Percentiles rank a stretch among this genome's conserved stretches.
phyloP scores from a whole-genome alignment of 2,888 invertebrate species.

The Hirtodrosophila duncani region DNA sequence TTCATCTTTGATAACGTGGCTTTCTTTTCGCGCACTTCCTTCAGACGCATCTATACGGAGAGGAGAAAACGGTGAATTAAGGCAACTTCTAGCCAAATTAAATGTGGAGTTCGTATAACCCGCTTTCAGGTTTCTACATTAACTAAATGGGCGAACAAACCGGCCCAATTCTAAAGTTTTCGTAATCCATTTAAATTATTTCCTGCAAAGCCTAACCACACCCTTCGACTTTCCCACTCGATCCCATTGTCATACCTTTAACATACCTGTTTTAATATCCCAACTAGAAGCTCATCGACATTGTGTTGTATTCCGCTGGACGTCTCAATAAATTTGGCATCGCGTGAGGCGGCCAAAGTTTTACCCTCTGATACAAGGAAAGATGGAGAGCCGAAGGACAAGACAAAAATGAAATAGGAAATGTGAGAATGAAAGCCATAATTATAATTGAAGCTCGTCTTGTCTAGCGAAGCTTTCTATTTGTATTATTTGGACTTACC shows the following conservation, averaged over 20 bases:
- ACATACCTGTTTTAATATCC: constrained; percentile 88
- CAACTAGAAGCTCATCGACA: constrained; percentile 96
- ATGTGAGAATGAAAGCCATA: constrained; percentile 42
- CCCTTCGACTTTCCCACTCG: not conserved
- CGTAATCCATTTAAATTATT: constrained; percentile 62
- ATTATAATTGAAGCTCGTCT: constrained; percentile 64
- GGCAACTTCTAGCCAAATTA: too few relatives aligned
- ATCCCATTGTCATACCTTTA: too few relatives aligned
- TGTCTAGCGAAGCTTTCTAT: not conserved
- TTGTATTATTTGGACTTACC: constrained; percentile 85
- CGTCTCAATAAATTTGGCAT: constrained; percentile 96
- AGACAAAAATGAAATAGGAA: constrained; percentile 17
- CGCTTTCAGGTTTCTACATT: too few relatives aligned
- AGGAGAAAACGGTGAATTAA: not conserved
- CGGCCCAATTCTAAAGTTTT: not conserved
- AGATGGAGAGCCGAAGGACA: constrained; percentile 1
- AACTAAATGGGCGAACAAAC: too few relatives aligned
- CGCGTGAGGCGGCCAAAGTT: constrained; percentile 90
- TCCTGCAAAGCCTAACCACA: constrained; percentile 33
- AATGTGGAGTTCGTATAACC: too few relatives aligned
- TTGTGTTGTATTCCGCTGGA: constrained; percentile 97
- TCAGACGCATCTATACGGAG: constrained; percentile 82
- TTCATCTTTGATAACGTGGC: constrained; percentile 84
- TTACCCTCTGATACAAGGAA: constrained; percentile 87
- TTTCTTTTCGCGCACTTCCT: constrained; percentile 87